Conservation (phyloP, 2,113 vertebrate species). For the Chloroceryle aenea region DNA sequence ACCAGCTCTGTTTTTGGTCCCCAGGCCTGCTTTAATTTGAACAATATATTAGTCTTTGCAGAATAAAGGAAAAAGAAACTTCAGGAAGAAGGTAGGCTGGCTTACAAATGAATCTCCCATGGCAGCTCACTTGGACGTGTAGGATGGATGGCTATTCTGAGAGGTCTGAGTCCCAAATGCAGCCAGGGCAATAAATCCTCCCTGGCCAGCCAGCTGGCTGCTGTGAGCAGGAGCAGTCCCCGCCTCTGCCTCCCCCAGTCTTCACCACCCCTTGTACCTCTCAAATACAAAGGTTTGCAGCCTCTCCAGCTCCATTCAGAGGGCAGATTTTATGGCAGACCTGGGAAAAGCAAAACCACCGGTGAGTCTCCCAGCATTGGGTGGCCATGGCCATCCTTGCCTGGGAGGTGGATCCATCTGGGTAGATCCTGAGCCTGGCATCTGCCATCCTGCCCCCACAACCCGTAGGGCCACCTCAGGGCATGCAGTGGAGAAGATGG, state of each 20-base stretch:
- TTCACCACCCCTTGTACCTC: not conserved
- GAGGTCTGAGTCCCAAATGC: not conserved
- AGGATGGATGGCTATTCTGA: not conserved
- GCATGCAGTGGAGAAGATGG: accelerated
- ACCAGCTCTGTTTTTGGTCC: constrained; percentile 42
- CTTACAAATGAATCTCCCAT: constrained; percentile 27
- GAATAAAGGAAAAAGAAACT: constrained; percentile 35
- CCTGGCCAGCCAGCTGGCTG: accelerated
- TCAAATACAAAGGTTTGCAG: not conserved
- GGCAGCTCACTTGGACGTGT: not conserved
- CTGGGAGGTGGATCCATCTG: not conserved
- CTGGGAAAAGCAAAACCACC: not conserved
- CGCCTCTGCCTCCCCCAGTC: accelerated
- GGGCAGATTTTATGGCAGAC: not conserved
- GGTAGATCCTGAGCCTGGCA: not conserved
- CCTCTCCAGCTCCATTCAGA: not conserved
- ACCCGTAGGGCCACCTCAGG: not conserved
- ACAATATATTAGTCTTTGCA: constrained; percentile 45
- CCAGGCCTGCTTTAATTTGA: constrained; percentile 14
- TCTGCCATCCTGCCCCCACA: not conserved
- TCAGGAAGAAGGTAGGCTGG: not conserved
- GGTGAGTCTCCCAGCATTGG: not conserved
- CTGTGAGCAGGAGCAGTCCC: not conserved
- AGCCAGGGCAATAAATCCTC: constrained; percentile 22
- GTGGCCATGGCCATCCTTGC: not conserved